Conservation (phyloP, 1,140 invertebrate species). For the Orussus abietinus region DNA sequence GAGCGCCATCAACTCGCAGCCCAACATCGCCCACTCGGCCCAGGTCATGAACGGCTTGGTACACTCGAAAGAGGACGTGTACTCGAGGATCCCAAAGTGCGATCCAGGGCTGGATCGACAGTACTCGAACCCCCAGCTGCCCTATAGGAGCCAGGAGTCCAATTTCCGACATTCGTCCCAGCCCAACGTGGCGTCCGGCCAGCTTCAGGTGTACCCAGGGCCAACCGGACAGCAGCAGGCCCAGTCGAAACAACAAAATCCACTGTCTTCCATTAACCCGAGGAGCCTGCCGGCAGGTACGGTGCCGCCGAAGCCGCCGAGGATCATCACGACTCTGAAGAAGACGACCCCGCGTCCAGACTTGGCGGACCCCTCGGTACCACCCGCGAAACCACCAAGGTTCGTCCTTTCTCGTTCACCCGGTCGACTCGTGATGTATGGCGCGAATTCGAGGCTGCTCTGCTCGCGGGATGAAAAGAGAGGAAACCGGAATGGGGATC, state of each 20-base stretch:
- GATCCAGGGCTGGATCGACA: constrained; percentile 33
- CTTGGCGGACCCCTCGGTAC: constrained; percentile 25
- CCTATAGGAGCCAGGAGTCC: constrained; percentile 15
- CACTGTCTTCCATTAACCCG: constrained; percentile 36
- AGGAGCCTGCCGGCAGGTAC: constrained; percentile 32
- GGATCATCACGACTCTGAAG: constrained; percentile 42
- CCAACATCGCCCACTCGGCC: constrained; percentile 21
- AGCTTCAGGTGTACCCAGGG: constrained; percentile 19
- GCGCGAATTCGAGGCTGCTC: too few species aligned
- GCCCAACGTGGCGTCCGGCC: constrained; percentile 11
- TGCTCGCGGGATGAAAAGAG: too few species aligned
- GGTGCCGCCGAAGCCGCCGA: constrained; percentile 39
- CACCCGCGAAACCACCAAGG: constrained; percentile 39
- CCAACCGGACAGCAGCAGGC: constrained; percentile 18
- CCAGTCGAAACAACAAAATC: constrained; percentile 35
- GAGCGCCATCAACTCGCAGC: too few species aligned
- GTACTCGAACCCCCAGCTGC: constrained; percentile 42
- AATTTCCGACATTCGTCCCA: constrained; percentile 14
- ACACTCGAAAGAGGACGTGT: constrained; percentile 18
- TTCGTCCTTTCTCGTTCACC: too few species aligned
- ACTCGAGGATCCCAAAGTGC: constrained; percentile 1
- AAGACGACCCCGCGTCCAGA: constrained; percentile 30
- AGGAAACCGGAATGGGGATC: too few species aligned
- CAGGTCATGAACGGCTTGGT: constrained; percentile 6
- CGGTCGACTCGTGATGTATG: too few species aligned